phyloP scores from a whole-genome alignment of 2,888 invertebrate species.

The Drosophila meridionalis region DNA sequence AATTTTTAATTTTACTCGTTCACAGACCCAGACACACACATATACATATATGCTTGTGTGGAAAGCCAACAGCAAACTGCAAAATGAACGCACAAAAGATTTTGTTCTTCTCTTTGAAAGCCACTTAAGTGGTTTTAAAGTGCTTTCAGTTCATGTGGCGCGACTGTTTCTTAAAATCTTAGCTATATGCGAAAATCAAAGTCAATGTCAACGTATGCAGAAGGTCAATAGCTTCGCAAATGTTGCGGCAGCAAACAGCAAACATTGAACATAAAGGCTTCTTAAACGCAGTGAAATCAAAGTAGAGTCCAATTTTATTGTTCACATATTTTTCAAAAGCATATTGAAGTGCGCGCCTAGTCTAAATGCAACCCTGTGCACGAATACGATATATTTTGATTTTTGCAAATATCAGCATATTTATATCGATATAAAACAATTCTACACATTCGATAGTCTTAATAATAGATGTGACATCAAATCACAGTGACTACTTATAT shows the following conservation, averaged over 20 bases:
- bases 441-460: not conserved
- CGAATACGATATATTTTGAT: not conserved
- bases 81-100: slow-evolving; percentile 58
- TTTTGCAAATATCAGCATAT: not conserved
- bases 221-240: slow-evolving; percentile 59
- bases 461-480: too few relatives aligned
- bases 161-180: slow-evolving; percentile 42
- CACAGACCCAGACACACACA: not conserved
- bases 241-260: slow-evolving; percentile 10
- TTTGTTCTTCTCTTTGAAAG: slow-evolving; percentile 38
- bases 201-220: slow-evolving; percentile 48
- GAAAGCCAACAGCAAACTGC: slow-evolving; percentile 12
- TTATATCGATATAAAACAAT: not conserved
- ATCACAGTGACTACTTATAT: not conserved
- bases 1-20: slow-evolving; percentile 28
- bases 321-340: not conserved
- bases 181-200: slow-evolving; percentile 41
- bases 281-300: not conserved
- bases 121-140: slow-evolving; percentile 41
- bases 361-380: not conserved
- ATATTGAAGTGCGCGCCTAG: not conserved
- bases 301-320: not conserved
- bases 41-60: not conserved
- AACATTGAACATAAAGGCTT: slow-evolving; percentile 8
- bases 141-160: slow-evolving; percentile 31